Evolutionary conservation across 2,113 vertebrate species (phyloP), one percentile per base, ranked within the genome.

Genomic region (Forbesichthys agassizii): DNA sequence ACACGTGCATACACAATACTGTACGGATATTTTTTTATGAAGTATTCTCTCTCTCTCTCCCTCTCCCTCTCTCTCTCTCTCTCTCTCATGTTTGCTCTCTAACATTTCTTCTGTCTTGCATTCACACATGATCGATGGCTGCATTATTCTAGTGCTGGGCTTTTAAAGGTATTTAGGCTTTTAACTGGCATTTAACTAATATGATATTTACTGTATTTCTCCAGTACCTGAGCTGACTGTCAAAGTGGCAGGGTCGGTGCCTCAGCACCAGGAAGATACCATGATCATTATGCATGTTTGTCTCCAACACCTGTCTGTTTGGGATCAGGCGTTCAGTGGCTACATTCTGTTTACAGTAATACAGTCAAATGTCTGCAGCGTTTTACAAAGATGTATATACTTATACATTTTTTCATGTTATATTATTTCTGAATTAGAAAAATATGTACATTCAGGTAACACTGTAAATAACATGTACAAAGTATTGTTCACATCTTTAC

Each of bases 81-180:
- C 57, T 59, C 27, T 12, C 18, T 59, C 57, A 13, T 16, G 14
- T 2, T 5, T 20, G 14, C 14, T 18, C 13, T 9, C 33, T 13
- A 33, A 42, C 59, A 16, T n/a, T 63, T 36, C 18, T 57, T 57
- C n/a, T 42, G 36, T 42, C 36, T n/a, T n/a, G 11, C 51, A 13
- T 27, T 20, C 57, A 36, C 33, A 60, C 13, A 33, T 56, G 33
- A 57, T 67, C 52, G 53, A 57, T 18, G 68, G 48, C 59, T n/a
- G 1, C 54, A 73, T 73, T 64, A 78, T 86, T 73, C 78, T 69
- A 78, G 73, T 71, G 71, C 65, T 62, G 64, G 66, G 51, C 81
- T 88, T 88, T 86, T 80, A 84, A 83, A 87, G 78, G 62, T 85
- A 87, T 87, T 65, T 86, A 86, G 82, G 82, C 81, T 78, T 73